A percentile compares a stretch with the other conserved stretches of the same genome.
phyloP scores from a whole-genome alignment of 2,113 vertebrate genomes.

The Recurvirostra avosetta region DNA sequence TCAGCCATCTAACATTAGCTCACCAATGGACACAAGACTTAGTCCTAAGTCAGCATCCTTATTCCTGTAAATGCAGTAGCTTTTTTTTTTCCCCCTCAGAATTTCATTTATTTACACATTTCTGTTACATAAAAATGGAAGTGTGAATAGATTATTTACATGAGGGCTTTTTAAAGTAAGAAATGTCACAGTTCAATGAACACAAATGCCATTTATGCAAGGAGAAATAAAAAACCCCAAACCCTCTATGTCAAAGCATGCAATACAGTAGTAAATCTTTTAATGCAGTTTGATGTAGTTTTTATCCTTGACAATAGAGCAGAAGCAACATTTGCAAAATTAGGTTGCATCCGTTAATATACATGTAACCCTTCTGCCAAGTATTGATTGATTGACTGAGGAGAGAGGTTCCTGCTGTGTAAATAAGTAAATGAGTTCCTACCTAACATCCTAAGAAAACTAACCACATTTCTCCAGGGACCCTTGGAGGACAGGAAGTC shows the following conservation, averaged over 20 bases:
- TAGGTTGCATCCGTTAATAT: constrained; percentile 2
- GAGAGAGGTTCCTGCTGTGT: neutral
- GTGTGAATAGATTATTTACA: neutral
- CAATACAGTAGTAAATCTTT: neutral
- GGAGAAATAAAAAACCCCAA: neutral
- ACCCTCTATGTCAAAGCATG: neutral
- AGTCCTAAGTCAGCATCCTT: neutral
- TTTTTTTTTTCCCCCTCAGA: neutral
- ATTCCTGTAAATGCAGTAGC: neutral
- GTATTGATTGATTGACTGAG: neutral
- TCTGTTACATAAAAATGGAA: neutral
- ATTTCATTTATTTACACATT: neutral
- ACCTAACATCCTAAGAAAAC: neutral
- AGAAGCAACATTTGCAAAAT: constrained; percentile 12
- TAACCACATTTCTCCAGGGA: neutral
- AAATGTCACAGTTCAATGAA: neutral
- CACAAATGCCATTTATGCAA: neutral
- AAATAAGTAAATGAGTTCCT: neutral
- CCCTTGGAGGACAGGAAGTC: neutral
- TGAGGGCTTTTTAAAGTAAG: neutral
- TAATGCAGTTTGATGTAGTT: neutral
- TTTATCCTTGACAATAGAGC: neutral
- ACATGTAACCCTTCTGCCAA: neutral
- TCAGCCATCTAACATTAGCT: neutral
- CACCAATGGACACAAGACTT: neutral